Percentiles rank a stretch among this genome's conserved stretches.
Evolutionary conservation across 2,797 vertebrate species (phyloP).

Genomic region (Bovichtus variegatus): DNA sequence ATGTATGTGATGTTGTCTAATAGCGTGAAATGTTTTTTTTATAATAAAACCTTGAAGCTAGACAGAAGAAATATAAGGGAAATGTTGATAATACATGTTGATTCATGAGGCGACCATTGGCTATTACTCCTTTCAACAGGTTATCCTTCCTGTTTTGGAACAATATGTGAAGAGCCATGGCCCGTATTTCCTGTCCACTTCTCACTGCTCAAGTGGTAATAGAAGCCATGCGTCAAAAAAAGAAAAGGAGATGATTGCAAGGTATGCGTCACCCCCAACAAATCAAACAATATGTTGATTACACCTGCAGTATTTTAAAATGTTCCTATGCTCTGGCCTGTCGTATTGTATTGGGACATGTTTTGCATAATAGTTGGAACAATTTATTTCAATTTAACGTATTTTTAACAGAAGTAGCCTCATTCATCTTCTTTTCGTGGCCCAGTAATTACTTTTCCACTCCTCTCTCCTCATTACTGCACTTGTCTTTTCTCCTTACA

Average conservation of each 20-base stretch:
- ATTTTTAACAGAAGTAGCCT: background rate
- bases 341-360: background rate
- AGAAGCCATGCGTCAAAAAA: slow-evolving; percentile 91
- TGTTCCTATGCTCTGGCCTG: background rate
- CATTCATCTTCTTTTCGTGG: slow-evolving; percentile 75
- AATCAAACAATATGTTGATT: background rate
- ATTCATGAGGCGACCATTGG: background rate
- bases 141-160: slow-evolving; percentile 93
- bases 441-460: slow-evolving; percentile 76
- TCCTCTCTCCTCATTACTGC: slow-evolving; percentile 66
- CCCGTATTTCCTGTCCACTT: slow-evolving; percentile 91
- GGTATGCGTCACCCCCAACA: slow-evolving; percentile 75
- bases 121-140: slow-evolving; percentile 76
- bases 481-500: slow-evolving; percentile 50
- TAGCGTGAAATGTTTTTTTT: background rate
- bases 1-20: background rate
- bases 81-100: background rate
- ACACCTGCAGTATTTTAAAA: background rate
- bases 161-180: slow-evolving; percentile 94
- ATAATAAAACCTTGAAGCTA: background rate
- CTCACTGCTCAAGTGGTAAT: slow-evolving; percentile 84
- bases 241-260: slow-evolving; percentile 95
- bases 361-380: slow-evolving; percentile 1
- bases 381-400: background rate
- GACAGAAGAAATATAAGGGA: background rate